Percentiles rank a stretch among this genome's conserved stretches.
phyloP scores from a whole-genome alignment of 2,888 invertebrate genomes.

The Chalcosyrphus nemorum region DNA sequence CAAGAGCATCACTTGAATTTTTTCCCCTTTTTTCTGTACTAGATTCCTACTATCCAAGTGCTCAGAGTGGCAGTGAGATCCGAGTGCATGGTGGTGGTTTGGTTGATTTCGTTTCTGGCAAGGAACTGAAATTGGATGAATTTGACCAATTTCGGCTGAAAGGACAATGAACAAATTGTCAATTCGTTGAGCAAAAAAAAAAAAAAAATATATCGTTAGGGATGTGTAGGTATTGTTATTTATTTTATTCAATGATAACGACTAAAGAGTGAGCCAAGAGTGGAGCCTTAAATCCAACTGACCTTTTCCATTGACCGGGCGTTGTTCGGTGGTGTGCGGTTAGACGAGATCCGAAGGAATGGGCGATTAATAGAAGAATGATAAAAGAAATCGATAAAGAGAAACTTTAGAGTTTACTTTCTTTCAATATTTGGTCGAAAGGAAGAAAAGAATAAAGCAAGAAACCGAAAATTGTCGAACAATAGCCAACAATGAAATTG shows the following conservation, averaged over 20 bases:
- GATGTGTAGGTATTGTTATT: constrained; percentile 38
- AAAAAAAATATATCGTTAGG: too few species aligned
- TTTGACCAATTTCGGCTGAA: constrained; percentile 50
- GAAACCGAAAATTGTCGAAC: constrained; percentile 52
- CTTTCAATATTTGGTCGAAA: constrained; percentile 3
- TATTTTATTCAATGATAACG: constrained; percentile 17
- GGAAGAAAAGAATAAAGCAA: not conserved
- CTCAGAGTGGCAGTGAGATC: not conserved
- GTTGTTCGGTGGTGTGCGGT: constrained; percentile 20
- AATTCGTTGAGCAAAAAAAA: constrained; percentile 6
- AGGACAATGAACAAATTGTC: constrained; percentile 45
- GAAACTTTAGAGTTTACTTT: constrained; percentile 40
- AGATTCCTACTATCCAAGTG: constrained; percentile 6
- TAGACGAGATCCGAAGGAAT: constrained; percentile 8
- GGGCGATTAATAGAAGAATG: constrained; percentile 38
- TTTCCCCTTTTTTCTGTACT: constrained; percentile 3
- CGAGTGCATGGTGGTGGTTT: not conserved
- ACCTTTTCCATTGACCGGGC: constrained; percentile 28
- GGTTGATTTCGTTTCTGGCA: not conserved
- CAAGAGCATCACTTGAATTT: constrained; percentile 53
- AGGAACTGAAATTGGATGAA: constrained; percentile 33
- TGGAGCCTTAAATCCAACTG: constrained; percentile 9
- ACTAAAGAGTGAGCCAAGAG: not conserved
- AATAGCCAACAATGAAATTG: constrained; percentile 52
- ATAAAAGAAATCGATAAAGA: not conserved